Evolutionary conservation across 2,888 invertebrate species (phyloP), one percentile per base, ranked within the genome.

Genomic region (Athetis lepigone): DNA sequence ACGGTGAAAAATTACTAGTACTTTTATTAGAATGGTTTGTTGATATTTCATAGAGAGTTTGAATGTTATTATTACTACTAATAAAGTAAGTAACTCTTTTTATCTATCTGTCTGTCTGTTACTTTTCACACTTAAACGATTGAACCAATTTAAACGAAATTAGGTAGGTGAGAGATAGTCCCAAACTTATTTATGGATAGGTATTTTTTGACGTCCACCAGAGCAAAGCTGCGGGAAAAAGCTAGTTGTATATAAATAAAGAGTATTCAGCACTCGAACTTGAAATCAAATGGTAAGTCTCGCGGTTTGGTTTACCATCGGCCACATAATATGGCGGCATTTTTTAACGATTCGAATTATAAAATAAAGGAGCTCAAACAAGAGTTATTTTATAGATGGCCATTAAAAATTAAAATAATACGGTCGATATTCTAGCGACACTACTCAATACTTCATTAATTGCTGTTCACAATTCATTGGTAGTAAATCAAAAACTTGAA

Each of bases 361-460:
- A 79, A 81, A 82, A 77, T 76, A 79, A 81, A 82, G 77, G 63
- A 81, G 81, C 71, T 63, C 69, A 72, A 79, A 79, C 74, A 78
- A 81, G 81, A 88, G 75, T 81, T 84, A 87, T 79, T 81, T 77
- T 85, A 79, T 80, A 57, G 68, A 68, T 64, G 51, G 75, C 72
- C 79, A 87, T 86, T 77, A 70, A 64, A 65, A 43, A 51, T 64
- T 60, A 63, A 46, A 69, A 70, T 56, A 80, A 84, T 82, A 81
- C 64, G 61, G 70, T 74, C 75, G 73, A 80, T 82, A 82, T 79
- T 81, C 81, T 84, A 61, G 88, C 85, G 90, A 92, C 91, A 90
- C 88, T 86, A 89, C 85, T 88, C 90, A 87, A 87, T 90, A 87
- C 86, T 91, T 90, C 90, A 91, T 92, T 92, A 92, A 88, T 86